Evolutionary conservation across 2,888 invertebrate species (phyloP).

Genomic region (Cheilosia urbana): DNA sequence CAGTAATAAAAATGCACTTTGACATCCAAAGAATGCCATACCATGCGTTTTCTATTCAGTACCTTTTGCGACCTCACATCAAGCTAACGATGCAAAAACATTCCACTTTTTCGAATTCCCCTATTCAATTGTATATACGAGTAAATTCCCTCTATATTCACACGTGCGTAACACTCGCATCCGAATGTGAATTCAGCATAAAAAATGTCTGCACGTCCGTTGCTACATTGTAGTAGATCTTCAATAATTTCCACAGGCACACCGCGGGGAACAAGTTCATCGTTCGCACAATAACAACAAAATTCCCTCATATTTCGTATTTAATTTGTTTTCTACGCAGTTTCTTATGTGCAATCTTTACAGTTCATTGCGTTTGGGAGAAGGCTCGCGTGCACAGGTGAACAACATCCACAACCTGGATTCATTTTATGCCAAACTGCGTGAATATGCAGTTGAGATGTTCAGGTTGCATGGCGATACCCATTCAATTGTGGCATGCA

Average conservation of each 20-base stretch:
- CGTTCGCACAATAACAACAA: conserved; percentile 4
- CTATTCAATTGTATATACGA: neutral
- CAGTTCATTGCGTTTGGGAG: conserved; percentile 12
- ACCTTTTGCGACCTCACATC: neutral
- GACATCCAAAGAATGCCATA: neutral
- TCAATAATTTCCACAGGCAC: neutral
- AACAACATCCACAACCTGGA: neutral
- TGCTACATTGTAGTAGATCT: conserved; percentile 11
- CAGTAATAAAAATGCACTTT: neutral
- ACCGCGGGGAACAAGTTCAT: conserved; percentile 11
- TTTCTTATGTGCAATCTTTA: conserved; percentile 4
- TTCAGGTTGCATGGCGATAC: neutral
- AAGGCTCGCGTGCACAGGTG: neutral
- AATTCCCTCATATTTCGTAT: conserved; percentile 7
- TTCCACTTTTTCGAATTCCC: neutral
- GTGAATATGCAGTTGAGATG: neutral
- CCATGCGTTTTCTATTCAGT: neutral
- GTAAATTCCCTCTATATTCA: neutral
- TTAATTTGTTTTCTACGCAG: conserved; percentile 2
- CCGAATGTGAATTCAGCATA: neutral
- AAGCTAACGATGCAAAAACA: neutral
- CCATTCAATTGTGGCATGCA: too few species aligned
- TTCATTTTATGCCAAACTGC: neutral
- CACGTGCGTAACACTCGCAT: conserved; percentile 1
- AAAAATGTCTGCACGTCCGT: neutral